A percentile compares a stretch with the other conserved stretches of the same genome.
These are phyloP conservation scores for Tretioscincus oriximinensis DNA, from an alignment of 2,113 vertebrate species.

Conservation along the genomic window DNA sequence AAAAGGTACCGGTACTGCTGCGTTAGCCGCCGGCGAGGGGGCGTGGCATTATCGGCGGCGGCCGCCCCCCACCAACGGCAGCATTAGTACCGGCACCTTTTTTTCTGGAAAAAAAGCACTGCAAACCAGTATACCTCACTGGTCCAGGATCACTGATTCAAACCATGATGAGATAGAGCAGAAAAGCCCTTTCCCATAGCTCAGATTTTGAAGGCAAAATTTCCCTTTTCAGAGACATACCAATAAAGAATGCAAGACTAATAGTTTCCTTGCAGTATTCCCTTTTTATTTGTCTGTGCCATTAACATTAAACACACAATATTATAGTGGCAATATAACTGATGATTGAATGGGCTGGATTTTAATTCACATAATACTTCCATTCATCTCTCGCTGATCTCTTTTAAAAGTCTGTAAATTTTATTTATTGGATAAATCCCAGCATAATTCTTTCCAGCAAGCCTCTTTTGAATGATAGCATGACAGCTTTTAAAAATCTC, in stretches of 20 bases:
- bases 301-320: slow-evolving; percentile 59
- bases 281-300: slow-evolving; percentile 53
- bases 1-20: too few relatives aligned
- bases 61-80: too few relatives aligned
- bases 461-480: slow-evolving; percentile 57
- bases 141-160: too few relatives aligned
- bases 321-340: slow-evolving; percentile 57
- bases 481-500: slow-evolving; percentile 45
- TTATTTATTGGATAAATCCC: slow-evolving; percentile 69
- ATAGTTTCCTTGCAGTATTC: slow-evolving; percentile 27
- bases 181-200: not conserved
- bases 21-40: too few relatives aligned
- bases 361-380: slow-evolving; percentile 70
- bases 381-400: slow-evolving; percentile 68
- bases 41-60: too few relatives aligned
- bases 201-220: not conserved
- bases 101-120: too few relatives aligned
- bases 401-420: slow-evolving; percentile 64
- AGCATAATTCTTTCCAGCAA: slow-evolving; percentile 55
- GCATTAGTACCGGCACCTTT: too few relatives aligned
- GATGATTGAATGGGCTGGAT: slow-evolving; percentile 63
- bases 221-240: slow-evolving; percentile 24
- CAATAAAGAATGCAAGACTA: slow-evolving; percentile 36
- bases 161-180: too few relatives aligned
- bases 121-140: too few relatives aligned